phyloP scores from a whole-genome alignment of 2,797 vertebrate species.

The Eulemur rubriventer region DNA sequence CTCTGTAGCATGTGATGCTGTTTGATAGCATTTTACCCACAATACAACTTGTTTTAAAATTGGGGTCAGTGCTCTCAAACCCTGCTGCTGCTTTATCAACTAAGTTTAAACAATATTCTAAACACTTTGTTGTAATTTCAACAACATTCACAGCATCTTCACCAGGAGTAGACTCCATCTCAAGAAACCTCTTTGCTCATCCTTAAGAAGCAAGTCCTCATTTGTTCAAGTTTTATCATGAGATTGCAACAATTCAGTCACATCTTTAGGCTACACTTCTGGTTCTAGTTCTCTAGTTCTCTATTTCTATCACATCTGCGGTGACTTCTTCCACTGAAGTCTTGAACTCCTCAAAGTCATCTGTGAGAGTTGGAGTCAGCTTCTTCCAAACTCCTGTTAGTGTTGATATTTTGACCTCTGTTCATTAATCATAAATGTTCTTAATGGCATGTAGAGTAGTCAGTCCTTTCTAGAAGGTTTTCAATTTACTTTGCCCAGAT shows the following conservation, averaged over 20 bases:
- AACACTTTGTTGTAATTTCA: background rate
- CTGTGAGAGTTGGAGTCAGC: background rate
- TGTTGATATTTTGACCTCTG: background rate
- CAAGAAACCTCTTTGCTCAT: background rate
- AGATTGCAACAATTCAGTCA: background rate
- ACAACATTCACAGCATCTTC: background rate
- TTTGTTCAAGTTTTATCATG: background rate
- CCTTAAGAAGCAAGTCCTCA: background rate
- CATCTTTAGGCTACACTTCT: background rate
- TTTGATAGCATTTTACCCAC: background rate
- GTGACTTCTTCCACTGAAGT: background rate
- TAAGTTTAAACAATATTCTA: background rate
- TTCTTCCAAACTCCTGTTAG: background rate
- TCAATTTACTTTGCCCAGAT: background rate
- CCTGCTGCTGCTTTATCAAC: background rate
- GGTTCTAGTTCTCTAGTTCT: background rate
- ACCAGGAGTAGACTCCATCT: background rate
- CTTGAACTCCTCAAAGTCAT: background rate
- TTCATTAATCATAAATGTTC: background rate
- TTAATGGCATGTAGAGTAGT: background rate
- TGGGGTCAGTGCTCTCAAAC: background rate
- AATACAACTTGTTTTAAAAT: background rate
- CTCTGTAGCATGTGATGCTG: background rate
- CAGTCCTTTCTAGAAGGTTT: background rate
- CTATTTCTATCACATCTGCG: background rate